These are phyloP conservation scores for Cephus runcator DNA, from an alignment of 2,888 invertebrate genomes.

Conservation along the genomic window DNA sequence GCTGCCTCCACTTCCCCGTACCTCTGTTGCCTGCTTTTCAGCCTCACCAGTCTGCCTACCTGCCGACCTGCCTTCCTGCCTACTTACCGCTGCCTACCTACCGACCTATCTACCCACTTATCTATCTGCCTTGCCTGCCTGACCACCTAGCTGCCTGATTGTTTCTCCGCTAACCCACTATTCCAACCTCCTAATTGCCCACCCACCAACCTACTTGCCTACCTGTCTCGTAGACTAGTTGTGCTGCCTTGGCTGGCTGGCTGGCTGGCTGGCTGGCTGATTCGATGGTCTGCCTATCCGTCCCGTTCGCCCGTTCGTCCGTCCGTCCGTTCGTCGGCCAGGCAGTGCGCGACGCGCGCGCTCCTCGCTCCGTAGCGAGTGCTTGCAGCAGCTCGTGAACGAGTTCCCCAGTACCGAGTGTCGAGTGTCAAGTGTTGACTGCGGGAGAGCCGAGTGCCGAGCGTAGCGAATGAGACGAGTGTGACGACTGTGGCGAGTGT, in stretches of 20 bases:
- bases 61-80: neutral
- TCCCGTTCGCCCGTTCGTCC: neutral
- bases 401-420: neutral
- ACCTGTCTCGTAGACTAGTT: neutral
- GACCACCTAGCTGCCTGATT: neutral
- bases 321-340: neutral
- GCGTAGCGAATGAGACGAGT: neutral
- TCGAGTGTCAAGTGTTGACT: neutral
- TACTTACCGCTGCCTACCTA: constrained; percentile 6
- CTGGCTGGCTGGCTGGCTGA: neutral
- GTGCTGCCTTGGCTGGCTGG: neutral
- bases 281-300: neutral
- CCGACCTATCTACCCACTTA: neutral
- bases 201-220: neutral
- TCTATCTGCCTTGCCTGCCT: neutral
- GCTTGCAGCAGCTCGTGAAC: neutral
- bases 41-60: constrained; percentile 12
- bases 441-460: neutral
- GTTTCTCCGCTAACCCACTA: neutral
- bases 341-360: neutral
- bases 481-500: constrained; percentile 26
- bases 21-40: constrained; percentile 7
- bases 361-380: neutral
- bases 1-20: neutral
- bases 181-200: neutral